Evolutionary conservation across 2,888 invertebrate genomes (phyloP), one percentile per base, ranked within the genome.

Genomic region (Auanema sp.): DNA sequence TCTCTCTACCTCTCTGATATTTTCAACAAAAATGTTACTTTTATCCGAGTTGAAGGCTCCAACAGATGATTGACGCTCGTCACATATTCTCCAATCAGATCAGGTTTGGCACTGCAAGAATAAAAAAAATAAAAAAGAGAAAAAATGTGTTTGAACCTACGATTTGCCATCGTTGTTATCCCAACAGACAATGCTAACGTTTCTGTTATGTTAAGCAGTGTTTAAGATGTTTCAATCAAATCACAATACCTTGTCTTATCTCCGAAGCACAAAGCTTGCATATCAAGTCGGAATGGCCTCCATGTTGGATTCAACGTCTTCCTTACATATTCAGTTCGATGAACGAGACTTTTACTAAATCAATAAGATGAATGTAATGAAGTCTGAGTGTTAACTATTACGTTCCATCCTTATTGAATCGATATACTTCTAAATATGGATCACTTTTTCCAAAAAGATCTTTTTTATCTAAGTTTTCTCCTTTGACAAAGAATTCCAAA

Each of bases 301-400:
- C 88, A 89, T 6, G 84, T 85, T 14, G 89, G 88, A 76, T 88
- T 86, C 49, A 86, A 76, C 11, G 86, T 87, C 65, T 85, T 86
- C 76, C 85, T 86, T 55, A 86, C 84, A 14, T 85, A 85, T 78
- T 88, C 88, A 47, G 87, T 88, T n/a, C 79, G 65, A 58, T 78
- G 72, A 4, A 76, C 76, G 24, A 83, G 52, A 11, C 70, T 72
- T 11, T 62, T 60, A 44, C 79, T 77, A 33, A 55, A 59, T 44
- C 3, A 4, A 24, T 6, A 14, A 47, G 11, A 18, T 47, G n/a
- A n/a, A 21, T 18, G 21, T 8, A 47, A 18, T 8, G 50, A 16
- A 40, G 25, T 55, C n/a, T 33, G 33, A 33, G 33, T n/a, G 33
- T 33, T 33, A 33, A 5, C 21, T 56, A 58, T 25, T 40, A 75